These are phyloP conservation scores for Halocaridina rubra DNA, from an alignment of 2,888 invertebrate genomes.

Conservation along the genomic window DNA sequence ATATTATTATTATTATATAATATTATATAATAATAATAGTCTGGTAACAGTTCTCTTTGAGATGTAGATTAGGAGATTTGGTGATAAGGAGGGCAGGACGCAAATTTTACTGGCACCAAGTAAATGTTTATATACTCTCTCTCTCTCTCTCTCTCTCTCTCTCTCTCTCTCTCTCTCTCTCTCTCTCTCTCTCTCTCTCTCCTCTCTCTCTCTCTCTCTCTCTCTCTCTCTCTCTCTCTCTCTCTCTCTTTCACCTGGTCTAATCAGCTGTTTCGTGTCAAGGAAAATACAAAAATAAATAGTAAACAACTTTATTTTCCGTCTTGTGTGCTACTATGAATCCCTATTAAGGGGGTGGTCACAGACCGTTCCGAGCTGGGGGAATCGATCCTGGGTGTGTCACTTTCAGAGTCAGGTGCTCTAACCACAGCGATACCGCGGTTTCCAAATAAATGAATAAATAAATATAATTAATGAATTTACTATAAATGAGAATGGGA, in stretches of 20 bases:
- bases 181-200: background rate
- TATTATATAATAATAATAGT: no score
- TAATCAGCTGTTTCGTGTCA: background rate
- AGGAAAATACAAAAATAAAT: background rate
- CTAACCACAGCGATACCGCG: no score
- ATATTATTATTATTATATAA: background rate
- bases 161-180: background rate
- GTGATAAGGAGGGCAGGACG: no score
- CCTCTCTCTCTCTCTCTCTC: background rate
- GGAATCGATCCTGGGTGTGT: no score
- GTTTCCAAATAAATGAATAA: no score
- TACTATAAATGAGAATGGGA: no score
- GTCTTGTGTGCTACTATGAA: background rate
- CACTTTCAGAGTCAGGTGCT: no score
- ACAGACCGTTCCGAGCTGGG: no score
- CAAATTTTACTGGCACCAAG: no score
- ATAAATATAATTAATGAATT: no score
- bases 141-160: background rate
- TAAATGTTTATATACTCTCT: background rate
- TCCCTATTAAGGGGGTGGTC: background rate
- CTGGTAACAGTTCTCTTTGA: no score
- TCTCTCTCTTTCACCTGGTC: background rate
- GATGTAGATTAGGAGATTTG: no score
- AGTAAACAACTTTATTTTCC: background rate
- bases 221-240: background rate